These are phyloP conservation scores for Drosophila lini DNA, from an alignment of 1,140 invertebrate species.

Conservation along the genomic window DNA sequence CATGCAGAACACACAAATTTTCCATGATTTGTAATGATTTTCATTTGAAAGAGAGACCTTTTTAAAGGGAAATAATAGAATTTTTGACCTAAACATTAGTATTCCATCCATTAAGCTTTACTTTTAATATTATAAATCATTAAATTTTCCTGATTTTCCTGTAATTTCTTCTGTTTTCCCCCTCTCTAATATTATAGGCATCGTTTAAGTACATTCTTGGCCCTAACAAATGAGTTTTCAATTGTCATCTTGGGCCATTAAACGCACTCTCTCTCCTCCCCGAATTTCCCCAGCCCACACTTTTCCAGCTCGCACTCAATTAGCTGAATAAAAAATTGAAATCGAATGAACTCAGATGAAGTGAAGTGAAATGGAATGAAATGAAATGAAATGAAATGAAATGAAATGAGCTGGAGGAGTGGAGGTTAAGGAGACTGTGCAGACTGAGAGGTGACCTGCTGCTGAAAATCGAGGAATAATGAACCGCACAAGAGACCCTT, in stretches of 20 bases:
- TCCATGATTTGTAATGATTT: background rate
- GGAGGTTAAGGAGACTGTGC: background rate
- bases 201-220: slow-evolving; percentile 12
- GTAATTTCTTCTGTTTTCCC: too few species aligned
- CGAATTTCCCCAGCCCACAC: slow-evolving; percentile 17
- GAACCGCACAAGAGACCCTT: slow-evolving; percentile 31
- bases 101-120: background rate
- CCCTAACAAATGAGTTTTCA: slow-evolving; percentile 35
- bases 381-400: slow-evolving; percentile 16
- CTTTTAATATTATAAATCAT: background rate
- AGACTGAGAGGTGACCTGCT: slow-evolving; percentile 29
- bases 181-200: background rate
- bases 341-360: slow-evolving; percentile 24
- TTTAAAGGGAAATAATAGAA: background rate
- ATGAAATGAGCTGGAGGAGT: slow-evolving; percentile 12
- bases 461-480: slow-evolving; percentile 66
- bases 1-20: background rate
- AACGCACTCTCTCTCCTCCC: slow-evolving; percentile 34
- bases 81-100: background rate
- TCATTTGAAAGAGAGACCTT: background rate
- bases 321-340: slow-evolving; percentile 37
- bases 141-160: too few species aligned
- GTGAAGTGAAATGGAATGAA: slow-evolving; percentile 8
- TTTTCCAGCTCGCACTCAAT: slow-evolving; percentile 53
- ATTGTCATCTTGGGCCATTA: slow-evolving; percentile 47